Base-by-base conservation (phyloP, 1,140 invertebrate species). In the Solenopsis invicta region DNA sequence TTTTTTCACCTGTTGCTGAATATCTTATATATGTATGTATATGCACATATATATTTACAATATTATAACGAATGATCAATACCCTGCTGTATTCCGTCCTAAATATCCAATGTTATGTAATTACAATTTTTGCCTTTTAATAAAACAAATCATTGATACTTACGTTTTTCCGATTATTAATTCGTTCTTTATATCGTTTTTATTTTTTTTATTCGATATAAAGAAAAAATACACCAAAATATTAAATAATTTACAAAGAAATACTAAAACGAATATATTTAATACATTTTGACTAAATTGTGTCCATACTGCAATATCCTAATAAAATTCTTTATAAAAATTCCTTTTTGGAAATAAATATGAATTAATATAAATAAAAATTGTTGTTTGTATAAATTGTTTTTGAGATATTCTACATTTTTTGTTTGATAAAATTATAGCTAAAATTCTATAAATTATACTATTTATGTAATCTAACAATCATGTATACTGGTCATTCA, bases 41-140 rank as follows among this genome's bases (percentile, higher is more conserved):
- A 21, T 66, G n/a, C 66, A 59, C 69, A 61, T 45, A 52, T 85
- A 71, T 87, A 75, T 90, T 76, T 88, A 87, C 67, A 85, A 69
- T 54, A 75, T 78, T 86, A 56, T 84, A 84, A 24, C 61, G 52
- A 74, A 48, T 75, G 77, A 85, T 45, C 45, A 61, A 88, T 87
- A 91, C 90, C 89, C 90, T 91, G 87, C 82, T 88, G 75, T 86
- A 91, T 90, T 91, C 90, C 90, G 90, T 91, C 90, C 90, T 86
- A 87, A 84, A 90, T n/a, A 86, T 82, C 72, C 62, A 85, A 50
- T 87, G 85, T 90, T 90, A 90, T 87, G 56, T 87, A 86, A 82
- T 86, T 88, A 86, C 50, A 66, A 61, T 81, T 86, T 89, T 89
- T 62, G 89, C 88, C 78, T 89, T 89, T 86, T 89, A 90, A 90